A percentile compares a stretch with the other conserved stretches of the same genome.
Evolutionary conservation across 2,113 vertebrate species (phyloP).

Genomic region (Larimichthys polyactis): DNA sequence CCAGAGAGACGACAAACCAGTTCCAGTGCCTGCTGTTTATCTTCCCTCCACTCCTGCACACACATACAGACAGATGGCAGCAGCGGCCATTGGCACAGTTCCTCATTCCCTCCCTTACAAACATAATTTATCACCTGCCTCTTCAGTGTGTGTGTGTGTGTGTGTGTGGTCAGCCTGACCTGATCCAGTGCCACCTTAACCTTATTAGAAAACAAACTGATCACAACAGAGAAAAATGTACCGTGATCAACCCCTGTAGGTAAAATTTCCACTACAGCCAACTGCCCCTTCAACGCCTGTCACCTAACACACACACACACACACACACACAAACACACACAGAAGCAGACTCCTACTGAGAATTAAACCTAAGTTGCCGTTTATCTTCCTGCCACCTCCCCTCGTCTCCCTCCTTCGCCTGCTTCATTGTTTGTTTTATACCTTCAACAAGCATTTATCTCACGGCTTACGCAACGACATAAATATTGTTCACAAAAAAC

Average conservation of each 20-base stretch:
- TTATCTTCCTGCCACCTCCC: constrained; percentile 44
- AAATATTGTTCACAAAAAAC: constrained; percentile 18
- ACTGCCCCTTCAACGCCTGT: constrained; percentile 39
- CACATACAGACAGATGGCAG: constrained; percentile 64
- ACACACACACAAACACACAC: neutral
- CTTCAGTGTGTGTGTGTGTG: constrained; percentile 36
- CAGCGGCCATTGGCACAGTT: constrained; percentile 62
- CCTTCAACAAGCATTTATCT: constrained; percentile 36
- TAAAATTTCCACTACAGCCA: constrained; percentile 40
- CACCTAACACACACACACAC: constrained; percentile 25
- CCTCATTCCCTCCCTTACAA: constrained; percentile 59
- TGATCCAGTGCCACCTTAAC: constrained; percentile 69
- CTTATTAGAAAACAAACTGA: constrained; percentile 75
- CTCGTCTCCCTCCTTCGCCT: constrained; percentile 4
- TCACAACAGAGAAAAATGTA: constrained; percentile 67
- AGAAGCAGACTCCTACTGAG: constrained; percentile 33
- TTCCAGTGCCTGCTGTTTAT: constrained; percentile 68
- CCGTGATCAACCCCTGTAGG: constrained; percentile 38
- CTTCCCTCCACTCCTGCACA: constrained; percentile 56
- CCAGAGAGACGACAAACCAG: constrained; percentile 58
- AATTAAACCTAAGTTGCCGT: constrained; percentile 36
- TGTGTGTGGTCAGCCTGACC: constrained; percentile 41
- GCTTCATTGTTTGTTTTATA: constrained; percentile 24
- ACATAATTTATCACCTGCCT: constrained; percentile 78
- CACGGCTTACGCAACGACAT: neutral